Evolutionary conservation across 2,797 vertebrate genomes (phyloP).

Genomic region (Chelon auratus): DNA sequence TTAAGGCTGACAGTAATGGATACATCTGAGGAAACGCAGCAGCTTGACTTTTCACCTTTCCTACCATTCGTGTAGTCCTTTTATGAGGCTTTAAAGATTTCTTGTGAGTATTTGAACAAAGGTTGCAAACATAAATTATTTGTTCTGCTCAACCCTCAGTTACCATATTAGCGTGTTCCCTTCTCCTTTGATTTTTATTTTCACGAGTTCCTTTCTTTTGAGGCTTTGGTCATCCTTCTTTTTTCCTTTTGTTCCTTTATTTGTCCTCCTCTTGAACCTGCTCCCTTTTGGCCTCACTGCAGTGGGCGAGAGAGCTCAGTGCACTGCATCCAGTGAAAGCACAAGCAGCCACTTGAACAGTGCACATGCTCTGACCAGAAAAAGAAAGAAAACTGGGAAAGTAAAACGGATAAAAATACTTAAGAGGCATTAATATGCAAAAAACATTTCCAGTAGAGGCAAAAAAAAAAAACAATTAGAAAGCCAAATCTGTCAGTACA

Average conservation of each 20-base stretch:
- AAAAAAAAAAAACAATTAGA: no score
- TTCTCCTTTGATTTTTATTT: neutral
- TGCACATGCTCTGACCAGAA: no score
- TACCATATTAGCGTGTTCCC: neutral
- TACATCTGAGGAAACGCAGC: conserved; percentile 29
- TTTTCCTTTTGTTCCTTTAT: neutral
- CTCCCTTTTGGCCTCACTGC: neutral
- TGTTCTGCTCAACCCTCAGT: neutral
- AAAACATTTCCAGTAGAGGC: no score
- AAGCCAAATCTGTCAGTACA: no score
- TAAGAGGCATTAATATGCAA: no score
- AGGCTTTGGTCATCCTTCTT: neutral
- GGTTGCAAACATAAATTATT: conserved; percentile 26
- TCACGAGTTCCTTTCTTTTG: neutral
- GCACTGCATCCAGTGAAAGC: neutral
- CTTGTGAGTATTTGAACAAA: conserved; percentile 24
- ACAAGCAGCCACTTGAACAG: neutral
- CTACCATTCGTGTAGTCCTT: neutral
- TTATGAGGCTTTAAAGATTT: conserved; percentile 20
- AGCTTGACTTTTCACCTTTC: conserved; percentile 47
- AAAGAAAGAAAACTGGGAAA: no score
- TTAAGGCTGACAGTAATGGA: conserved; percentile 33
- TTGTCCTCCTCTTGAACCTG: neutral
- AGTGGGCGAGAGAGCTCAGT: neutral
- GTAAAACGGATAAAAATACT: no score